These are phyloP conservation scores for Phyllotreta cruciferae DNA, from an alignment of 2,888 invertebrate genomes.

Conservation along the genomic window DNA sequence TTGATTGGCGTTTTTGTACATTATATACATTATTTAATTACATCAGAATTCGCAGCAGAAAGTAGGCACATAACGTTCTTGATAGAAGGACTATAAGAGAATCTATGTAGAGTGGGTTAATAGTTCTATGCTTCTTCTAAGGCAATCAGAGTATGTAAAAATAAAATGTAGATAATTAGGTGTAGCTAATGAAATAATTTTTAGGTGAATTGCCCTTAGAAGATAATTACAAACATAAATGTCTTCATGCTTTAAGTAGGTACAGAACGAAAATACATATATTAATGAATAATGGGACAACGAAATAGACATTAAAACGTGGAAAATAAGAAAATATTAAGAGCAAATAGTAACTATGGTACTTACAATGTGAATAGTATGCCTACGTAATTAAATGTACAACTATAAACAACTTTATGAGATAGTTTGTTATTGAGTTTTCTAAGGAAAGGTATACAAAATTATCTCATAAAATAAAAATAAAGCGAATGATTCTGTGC, in stretches of 20 bases:
- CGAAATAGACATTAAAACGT: conserved; percentile 9
- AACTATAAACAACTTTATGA: too few species aligned
- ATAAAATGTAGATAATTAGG: too few species aligned
- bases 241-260: conserved; percentile 21
- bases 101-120: conserved; percentile 6
- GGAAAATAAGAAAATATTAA: conserved; percentile 1
- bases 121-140: too few species aligned
- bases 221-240: neutral
- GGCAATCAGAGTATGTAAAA: too few species aligned
- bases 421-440: too few species aligned
- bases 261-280: conserved; percentile 11
- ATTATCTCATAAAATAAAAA: too few species aligned
- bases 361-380: conserved; percentile 1
- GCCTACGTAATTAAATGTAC: conserved; percentile 1
- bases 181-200: too few species aligned
- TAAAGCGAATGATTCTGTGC: too few species aligned
- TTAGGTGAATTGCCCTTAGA: too few species aligned
- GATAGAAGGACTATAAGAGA: conserved; percentile 20
- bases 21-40: conserved; percentile 41
- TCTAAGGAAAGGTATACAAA: too few species aligned
- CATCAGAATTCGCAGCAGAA: conserved; percentile 37
- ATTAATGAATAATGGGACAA: conserved; percentile 7
- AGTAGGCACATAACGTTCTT: conserved; percentile 40
- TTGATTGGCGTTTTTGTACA: conserved; percentile 48
- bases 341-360: conserved; percentile 5